Base-by-base conservation (phyloP, 2,888 invertebrate genomes). In the Acanthoscelides obtectus region DNA sequence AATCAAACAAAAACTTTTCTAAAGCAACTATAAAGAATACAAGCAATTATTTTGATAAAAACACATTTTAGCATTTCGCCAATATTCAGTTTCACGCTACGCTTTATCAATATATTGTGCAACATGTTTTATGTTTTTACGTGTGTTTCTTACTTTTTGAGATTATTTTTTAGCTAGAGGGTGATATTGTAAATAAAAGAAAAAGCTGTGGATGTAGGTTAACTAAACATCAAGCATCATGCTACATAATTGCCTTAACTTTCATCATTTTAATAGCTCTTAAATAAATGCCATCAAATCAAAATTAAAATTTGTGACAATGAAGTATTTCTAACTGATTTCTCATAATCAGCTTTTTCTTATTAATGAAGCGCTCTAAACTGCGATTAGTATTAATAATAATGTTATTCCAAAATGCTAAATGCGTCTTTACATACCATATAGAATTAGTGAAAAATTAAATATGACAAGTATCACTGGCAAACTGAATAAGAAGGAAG, bases 1-100 rank as follows among this genome's bases (percentile, higher is more conserved):
- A 83, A 84, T 75, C 69, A 77, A 78, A 78, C 75, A 74, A 64
- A 69, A 45, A 71, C 68, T 20, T 20, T 64, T 27, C n/a, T 63
- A 0, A 27, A 64, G 22, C 22, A 20, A 20, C 20, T 25, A n/a
- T 20, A 17, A 68, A 64, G 20, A 22, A 64, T 68, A 22, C n/a
- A 27, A 27, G 22, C 19, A 66, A 71, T 73, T 45, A 66, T 74
- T 66, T 64, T 70, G 66, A 75, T 72, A 75, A 72, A 72, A 70
- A 63, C 70, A 45, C 45, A 45, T 12, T 3, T 12, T 45, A 45
- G 45, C 45, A 45, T 45, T 45, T 45, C 17, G 45, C 6, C 17
- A 45, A 45, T n/a, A n/a, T n/a, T n/a, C n/a, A n/a, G n/a, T n/a
- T n/a, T n/a, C n/a, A n/a, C n/a, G n/a, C n/a, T n/a, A n/a, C n/a